These are phyloP conservation scores for human (Homo sapiens) DNA, from an alignment of 2,113 vertebrate species.

Conservation along the genomic window DNA sequence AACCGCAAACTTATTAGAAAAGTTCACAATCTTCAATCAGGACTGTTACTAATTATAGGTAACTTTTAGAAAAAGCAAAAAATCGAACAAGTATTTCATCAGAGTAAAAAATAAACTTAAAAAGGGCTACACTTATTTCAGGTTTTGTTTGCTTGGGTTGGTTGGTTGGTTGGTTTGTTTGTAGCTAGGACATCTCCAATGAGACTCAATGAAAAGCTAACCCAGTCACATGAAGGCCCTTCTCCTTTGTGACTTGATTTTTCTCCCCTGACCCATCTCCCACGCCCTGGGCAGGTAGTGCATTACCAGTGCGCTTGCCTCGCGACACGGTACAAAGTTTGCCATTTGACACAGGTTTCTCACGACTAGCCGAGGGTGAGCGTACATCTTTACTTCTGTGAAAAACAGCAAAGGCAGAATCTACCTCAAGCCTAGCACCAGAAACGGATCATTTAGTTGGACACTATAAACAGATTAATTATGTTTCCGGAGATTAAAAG, in stretches of 20 bases:
- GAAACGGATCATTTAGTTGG: neutral
- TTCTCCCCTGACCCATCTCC: neutral
- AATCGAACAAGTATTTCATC: neutral
- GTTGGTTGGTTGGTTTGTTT: neutral
- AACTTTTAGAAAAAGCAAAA: constrained; percentile 15
- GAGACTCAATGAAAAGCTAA: neutral
- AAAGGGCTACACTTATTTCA: neutral
- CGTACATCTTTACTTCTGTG: neutral
- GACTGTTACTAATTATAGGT: neutral
- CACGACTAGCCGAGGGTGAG: neutral
- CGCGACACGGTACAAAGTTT: neutral
- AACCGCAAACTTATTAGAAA: neutral
- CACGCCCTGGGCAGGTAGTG: neutral
- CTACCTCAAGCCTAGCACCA: neutral
- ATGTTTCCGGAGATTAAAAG: neutral
- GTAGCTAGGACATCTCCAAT: neutral
- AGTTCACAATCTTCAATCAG: neutral
- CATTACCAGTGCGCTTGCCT: neutral
- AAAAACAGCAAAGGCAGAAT: neutral
- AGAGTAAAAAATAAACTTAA: neutral
- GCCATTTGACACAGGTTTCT: neutral
- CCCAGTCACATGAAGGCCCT: neutral
- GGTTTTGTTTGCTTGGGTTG: neutral
- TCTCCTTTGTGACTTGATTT: neutral
- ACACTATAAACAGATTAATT: neutral